Conservation (phyloP, 1,140 invertebrate species). For the Pogonognathellus flavescens region DNA sequence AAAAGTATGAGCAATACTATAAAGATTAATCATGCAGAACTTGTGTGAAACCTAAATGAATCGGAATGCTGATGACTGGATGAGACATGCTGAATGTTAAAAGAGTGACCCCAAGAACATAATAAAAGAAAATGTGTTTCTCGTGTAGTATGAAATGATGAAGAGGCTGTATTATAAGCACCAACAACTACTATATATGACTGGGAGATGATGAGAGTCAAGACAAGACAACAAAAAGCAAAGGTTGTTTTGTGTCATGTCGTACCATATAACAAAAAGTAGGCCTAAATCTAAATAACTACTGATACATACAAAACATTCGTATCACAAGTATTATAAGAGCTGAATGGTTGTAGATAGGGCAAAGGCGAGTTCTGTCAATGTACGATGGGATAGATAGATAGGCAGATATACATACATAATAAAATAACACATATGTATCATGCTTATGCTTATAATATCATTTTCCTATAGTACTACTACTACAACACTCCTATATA, state of each 20-base stretch:
- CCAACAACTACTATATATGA: no score
- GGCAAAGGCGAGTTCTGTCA: no score
- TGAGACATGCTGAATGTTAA: background rate
- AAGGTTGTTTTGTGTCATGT: slow-evolving; percentile 36
- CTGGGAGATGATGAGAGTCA: background rate
- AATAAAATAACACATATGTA: background rate
- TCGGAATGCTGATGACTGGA: slow-evolving; percentile 24
- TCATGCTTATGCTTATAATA: no score
- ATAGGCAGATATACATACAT: background rate
- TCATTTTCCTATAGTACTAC: no score
- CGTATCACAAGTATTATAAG: background rate
- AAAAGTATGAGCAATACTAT: no score
- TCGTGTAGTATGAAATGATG: background rate
- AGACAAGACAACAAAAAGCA: slow-evolving; percentile 26
- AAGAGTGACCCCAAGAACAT: slow-evolving; percentile 31
- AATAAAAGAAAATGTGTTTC: slow-evolving; percentile 9
- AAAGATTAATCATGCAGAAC: background rate
- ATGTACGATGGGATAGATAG: no score
- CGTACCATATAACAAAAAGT: slow-evolving; percentile 27
- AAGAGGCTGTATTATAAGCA: background rate
- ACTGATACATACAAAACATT: background rate
- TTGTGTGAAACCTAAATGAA: slow-evolving; percentile 20
- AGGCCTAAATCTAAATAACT: slow-evolving; percentile 24
- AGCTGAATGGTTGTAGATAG: no score
- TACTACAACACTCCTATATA: no score